phyloP scores from a whole-genome alignment of 1,140 invertebrate genomes.

The Temnothorax nylanderi region DNA sequence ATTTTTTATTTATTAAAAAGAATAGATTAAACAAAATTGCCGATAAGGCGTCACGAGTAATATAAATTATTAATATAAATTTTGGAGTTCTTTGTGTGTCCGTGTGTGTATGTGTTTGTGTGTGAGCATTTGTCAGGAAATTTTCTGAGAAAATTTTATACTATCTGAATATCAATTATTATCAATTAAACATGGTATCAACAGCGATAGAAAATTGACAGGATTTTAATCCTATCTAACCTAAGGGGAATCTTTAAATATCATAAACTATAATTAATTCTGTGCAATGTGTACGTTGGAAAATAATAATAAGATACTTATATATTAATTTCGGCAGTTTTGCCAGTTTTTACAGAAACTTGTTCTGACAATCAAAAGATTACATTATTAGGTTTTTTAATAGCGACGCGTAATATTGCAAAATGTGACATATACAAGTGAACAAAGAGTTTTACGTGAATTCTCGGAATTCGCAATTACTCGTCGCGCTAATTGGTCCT shows the following conservation, averaged over 20 bases:
- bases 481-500: not conserved
- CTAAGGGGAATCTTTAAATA: not conserved
- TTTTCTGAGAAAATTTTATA: not conserved
- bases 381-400: conserved; percentile 7
- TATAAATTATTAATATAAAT: conserved; percentile 35
- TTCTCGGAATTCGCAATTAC: conserved; percentile 30
- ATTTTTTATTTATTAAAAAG: not conserved
- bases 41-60: conserved; percentile 45
- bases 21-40: not conserved
- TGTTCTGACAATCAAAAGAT: not conserved
- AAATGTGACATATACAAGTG: not conserved
- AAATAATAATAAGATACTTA: conserved; percentile 12
- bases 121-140: conserved; percentile 32
- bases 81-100: not conserved
- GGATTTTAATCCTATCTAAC: not conserved
- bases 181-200: conserved; percentile 6
- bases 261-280: conserved; percentile 27
- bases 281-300: not conserved
- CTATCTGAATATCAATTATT: not conserved
- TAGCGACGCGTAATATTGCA: not conserved
- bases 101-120: not conserved
- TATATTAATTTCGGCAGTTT: not conserved
- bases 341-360: not conserved
- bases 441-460: not conserved
- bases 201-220: not conserved